These are phyloP conservation scores for Microcebus murinus DNA, from an alignment of 2,113 vertebrate genomes.

Conservation along the genomic window DNA sequence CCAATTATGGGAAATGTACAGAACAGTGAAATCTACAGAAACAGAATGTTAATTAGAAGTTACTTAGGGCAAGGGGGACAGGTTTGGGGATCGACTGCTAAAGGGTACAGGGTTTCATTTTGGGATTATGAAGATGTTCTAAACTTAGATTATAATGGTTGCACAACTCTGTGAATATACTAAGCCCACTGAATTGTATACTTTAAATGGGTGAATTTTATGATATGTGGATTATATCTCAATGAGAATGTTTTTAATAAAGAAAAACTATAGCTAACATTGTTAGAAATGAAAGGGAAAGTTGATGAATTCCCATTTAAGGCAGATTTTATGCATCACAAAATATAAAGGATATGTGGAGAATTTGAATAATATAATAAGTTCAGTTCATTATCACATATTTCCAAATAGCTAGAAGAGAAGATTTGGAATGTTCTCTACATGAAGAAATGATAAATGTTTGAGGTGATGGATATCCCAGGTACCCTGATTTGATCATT, in stretches of 20 bases:
- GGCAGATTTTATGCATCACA: background rate
- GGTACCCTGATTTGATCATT: background rate
- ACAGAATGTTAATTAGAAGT: background rate
- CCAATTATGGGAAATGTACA: background rate
- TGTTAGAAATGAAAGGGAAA: background rate
- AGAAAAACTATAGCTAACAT: background rate
- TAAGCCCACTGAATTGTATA: background rate
- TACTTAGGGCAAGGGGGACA: background rate
- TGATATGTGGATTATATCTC: background rate
- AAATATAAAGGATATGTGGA: background rate
- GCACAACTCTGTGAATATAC: background rate
- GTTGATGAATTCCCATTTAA: slow-evolving; percentile 13
- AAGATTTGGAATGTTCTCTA: background rate
- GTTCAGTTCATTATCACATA: background rate
- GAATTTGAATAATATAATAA: background rate
- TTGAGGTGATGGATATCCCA: background rate
- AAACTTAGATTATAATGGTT: background rate
- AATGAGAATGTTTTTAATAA: background rate
- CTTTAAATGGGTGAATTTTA: background rate
- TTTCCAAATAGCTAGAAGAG: background rate
- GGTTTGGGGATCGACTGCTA: background rate
- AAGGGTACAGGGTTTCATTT: background rate
- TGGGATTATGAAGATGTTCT: background rate
- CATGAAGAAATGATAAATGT: background rate
- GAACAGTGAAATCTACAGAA: background rate